These are phyloP conservation scores for Erannis defoliaria DNA, from an alignment of 2,888 invertebrate genomes.

Conservation along the genomic window DNA sequence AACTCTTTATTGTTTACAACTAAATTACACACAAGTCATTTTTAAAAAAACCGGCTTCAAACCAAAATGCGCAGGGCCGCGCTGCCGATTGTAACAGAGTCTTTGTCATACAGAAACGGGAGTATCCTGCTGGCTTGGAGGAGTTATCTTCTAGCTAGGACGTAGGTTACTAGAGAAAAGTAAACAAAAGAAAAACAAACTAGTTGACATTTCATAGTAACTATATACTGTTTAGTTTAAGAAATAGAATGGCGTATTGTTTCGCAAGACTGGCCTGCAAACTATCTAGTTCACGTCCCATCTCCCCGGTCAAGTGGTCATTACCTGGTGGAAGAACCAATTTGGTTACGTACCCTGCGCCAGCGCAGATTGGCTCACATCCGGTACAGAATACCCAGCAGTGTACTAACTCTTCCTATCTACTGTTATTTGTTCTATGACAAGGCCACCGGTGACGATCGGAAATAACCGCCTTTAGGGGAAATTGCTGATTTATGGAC, in stretches of 20 bases:
- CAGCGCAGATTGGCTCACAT: conserved; percentile 22
- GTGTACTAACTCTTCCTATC: neutral
- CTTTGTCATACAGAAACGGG: no score
- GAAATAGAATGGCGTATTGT: no score
- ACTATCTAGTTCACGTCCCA: conserved; percentile 3
- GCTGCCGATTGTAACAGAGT: no score
- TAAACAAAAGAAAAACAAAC: neutral
- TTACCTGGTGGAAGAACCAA: conserved; percentile 38
- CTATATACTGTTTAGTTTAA: no score
- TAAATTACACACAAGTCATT: no score
- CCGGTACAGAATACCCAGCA: conserved; percentile 8
- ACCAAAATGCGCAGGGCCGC: no score
- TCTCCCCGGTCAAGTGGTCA: conserved; percentile 11
- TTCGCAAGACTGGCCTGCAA: neutral
- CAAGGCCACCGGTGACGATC: conserved; percentile 14
- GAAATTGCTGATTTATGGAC: conserved; percentile 58
- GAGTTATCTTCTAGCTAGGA: no score
- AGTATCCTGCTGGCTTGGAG: no score
- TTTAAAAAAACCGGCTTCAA: no score
- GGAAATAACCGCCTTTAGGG: conserved; percentile 60
- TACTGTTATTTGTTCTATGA: neutral
- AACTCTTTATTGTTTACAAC: no score
- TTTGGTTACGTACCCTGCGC: conserved; percentile 30
- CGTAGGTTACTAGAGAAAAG: no score
- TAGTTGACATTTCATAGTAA: neutral